Base-by-base conservation (phyloP, 2,797 vertebrate species). In the Erpetoichthys calabaricus region DNA sequence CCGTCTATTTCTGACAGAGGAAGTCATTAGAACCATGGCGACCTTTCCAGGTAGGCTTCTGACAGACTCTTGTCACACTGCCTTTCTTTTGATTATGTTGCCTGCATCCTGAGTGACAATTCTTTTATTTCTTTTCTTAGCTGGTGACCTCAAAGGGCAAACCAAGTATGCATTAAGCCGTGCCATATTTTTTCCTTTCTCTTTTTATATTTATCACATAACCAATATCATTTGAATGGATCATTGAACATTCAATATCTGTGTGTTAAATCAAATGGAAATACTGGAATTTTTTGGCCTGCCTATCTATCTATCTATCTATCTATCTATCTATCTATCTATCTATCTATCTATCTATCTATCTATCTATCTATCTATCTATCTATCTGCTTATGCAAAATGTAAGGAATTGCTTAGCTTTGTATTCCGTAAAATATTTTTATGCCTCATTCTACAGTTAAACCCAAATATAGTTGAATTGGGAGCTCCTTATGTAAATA, bases 161-260 rank as follows among this genome's bases (percentile, higher is more conserved):
- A 61, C 67, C 67, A 61, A 68, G 73, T 73, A 63, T 66, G 68
- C 73, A 70, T 73, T 63, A 68, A 74, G 77, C 25, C 25, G 69
- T 72, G 73, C 63, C 10, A 74, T 5, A 42, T 51, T 51, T 51
- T 51, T 51, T 5, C 25, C 25, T 25, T 25, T 6, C 9, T 51
- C 50, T 3, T 45, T 42, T 76, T 81, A 78, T 74, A 75, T 75
- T 75, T 74, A 73, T 75, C 69, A 75, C 76, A 74, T 76, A 68
- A 71, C 76, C 70, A 66, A 75, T 78, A 77, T 75, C 70, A 64
- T 67, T 67, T 63, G 75, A 73, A 77, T 79, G 74, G 75, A 74
- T 79, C 79, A 76, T 69, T 58, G 75, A 65, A 4, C 64, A 57
- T 74, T 68, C 75, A 79, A 75, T 77, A 74, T 72, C 72, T 75